Base-by-base conservation (phyloP, 2,888 invertebrate genomes). In the Parthenolecanium corni region DNA sequence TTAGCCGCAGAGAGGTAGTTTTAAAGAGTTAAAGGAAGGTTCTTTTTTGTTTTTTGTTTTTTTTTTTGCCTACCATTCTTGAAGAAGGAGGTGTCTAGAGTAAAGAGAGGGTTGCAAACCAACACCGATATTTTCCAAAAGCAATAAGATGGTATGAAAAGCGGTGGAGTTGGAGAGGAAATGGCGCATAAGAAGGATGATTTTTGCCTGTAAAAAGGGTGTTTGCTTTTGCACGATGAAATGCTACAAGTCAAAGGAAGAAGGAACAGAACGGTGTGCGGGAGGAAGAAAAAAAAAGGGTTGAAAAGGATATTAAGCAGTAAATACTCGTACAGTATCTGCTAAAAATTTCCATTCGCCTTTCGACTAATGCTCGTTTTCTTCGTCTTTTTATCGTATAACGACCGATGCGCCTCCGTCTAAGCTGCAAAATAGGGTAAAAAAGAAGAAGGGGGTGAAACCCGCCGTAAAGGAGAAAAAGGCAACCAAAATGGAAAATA, bases 131-230 rank as follows among this genome's bases (percentile, higher is more conserved):
- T 61, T 61, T 61, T 61, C 61, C 47, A 49, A 61, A 61, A 49
- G 61, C 61, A 61, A 61, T 61, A 61, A 61, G 61, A 61, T 47
- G 61, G 16, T 36, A 51, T 38, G 46, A 49, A 31, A 20, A 38
- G 49, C 61, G 61, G 23, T 12, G 49, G 23, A 51, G 47, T 61
- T 31, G 61, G 49, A 51, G 61, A 47, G 61, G 49, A 61, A 61
- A 61, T 61, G 61, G 61, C 61, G 61, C 61, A 61, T 61, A 61
- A 61, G 61, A 61, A 61, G 61, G 61, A 61, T 61, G 61, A 61
- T 61, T 61, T 61, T 61, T 61, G 61, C 61, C 61, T 38, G 61
- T 61, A 61, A 61, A 61, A 61, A 61, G 61, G 61, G 61, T 61
- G 61, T 61, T 61, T 61, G 49, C 61, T 61, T 61, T 61, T 61